A percentile compares a stretch with the other conserved stretches of the same genome.
Evolutionary conservation across 2,797 vertebrate genomes (phyloP).

Genomic region (Pseudochromis fuscus): DNA sequence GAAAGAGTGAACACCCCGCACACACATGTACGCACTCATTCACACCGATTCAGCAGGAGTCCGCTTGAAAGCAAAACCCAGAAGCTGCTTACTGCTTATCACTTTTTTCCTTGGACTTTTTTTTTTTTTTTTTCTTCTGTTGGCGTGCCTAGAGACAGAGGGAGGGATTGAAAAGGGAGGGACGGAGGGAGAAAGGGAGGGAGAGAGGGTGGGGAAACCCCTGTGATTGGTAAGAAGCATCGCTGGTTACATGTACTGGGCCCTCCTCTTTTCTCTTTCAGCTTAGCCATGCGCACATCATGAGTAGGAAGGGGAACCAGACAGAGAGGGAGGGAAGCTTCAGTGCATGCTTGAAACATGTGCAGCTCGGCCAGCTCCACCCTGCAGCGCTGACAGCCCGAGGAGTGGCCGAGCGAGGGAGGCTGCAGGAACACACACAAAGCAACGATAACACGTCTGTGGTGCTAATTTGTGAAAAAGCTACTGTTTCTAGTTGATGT

Average conservation of each 20-base stretch:
- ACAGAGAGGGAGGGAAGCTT: constrained; percentile 53
- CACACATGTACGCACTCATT: constrained; percentile 45
- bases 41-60: constrained; percentile 80
- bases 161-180: constrained; percentile 54
- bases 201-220: constrained; percentile 74
- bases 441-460: constrained; percentile 27
- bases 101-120: constrained; percentile 79
- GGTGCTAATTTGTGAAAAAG: constrained; percentile 41
- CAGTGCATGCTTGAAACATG: constrained; percentile 77
- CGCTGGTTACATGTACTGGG: constrained; percentile 41
- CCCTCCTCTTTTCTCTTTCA: constrained; percentile 68
- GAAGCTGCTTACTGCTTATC: constrained; percentile 84
- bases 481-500: neutral
- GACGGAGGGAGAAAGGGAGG: constrained; percentile 37
- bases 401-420: constrained; percentile 63
- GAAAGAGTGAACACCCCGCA: constrained; percentile 60
- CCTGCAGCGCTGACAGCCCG: constrained; percentile 69
- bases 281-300: constrained; percentile 40
- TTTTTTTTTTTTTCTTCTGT: constrained; percentile 52
- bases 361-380: constrained; percentile 65
- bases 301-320: constrained; percentile 53
- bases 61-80: constrained; percentile 86
- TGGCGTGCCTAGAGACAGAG: constrained; percentile 77
- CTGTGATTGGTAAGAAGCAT: constrained; percentile 80
- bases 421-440: constrained; percentile 54